Conservation (phyloP, 2,113 vertebrate species). For the Lamprologus ornatipinnis region DNA sequence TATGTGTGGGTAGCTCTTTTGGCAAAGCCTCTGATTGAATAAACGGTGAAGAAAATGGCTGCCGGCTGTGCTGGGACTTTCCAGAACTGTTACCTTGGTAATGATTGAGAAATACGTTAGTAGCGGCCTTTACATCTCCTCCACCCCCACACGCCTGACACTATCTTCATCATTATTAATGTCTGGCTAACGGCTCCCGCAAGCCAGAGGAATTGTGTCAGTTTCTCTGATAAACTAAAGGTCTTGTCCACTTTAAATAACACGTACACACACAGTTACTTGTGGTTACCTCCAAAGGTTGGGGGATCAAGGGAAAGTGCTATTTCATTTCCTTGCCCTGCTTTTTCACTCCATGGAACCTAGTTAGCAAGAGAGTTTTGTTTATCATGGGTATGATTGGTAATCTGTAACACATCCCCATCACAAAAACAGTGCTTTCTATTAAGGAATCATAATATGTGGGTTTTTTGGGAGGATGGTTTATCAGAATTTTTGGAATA, state of each 20-base stretch:
- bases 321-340: neutral
- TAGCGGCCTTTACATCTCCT: neutral
- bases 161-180: conserved; percentile 65
- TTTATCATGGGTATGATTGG: neutral
- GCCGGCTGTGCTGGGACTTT: conserved; percentile 32
- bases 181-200: conserved; percentile 39
- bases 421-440: neutral
- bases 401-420: neutral
- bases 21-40: conserved; percentile 41
- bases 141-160: conserved; percentile 5
- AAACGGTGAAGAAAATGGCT: conserved; percentile 57
- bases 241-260: conserved; percentile 31
- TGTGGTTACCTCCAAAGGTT: neutral
- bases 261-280: neutral
- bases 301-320: conserved; percentile 13
- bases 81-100: conserved; percentile 41
- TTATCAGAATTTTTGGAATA: neutral
- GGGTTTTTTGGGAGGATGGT: neutral
- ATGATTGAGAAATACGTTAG: conserved; percentile 56
- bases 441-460: neutral
- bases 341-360: neutral
- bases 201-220: conserved; percentile 38
- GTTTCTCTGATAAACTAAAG: conserved; percentile 40
- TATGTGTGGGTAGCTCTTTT: conserved; percentile 42
- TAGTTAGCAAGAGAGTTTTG: neutral